Conservation (phyloP, 2,113 vertebrate species). For the Apodemus sylvaticus region DNA sequence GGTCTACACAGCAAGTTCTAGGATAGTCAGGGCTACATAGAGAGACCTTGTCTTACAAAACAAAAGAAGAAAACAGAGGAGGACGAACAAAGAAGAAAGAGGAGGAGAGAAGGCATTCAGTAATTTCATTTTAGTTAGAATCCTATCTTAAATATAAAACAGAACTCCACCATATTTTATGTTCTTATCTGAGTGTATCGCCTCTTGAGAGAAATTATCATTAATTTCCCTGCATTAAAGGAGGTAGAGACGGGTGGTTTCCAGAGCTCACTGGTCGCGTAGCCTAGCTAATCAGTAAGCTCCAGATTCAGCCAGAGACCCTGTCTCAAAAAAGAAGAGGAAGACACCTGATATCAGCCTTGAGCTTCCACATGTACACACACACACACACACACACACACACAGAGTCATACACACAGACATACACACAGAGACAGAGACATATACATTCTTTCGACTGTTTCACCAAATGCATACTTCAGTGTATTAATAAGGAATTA, state of each 20-base stretch:
- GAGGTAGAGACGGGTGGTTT: not conserved
- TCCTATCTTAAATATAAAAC: not conserved
- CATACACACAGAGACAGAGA: too few species aligned
- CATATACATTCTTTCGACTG: too few species aligned
- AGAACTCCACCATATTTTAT: not conserved
- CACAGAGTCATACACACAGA: not conserved
- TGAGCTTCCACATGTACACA: not conserved
- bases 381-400: not conserved
- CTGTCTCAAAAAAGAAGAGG: not conserved
- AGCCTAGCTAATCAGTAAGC: not conserved
- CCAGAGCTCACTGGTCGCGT: not conserved
- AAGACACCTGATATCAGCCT: not conserved
- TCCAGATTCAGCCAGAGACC: not conserved
- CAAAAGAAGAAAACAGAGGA: not conserved
- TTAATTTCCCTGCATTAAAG: not conserved
- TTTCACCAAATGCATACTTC: too few species aligned
- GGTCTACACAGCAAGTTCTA: not conserved
- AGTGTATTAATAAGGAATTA: too few species aligned
- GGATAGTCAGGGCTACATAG: not conserved
- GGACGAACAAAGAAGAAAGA: not conserved
- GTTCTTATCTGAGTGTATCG: not conserved
- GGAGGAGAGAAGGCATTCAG: not conserved
- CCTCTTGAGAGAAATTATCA: conserved; percentile 6
- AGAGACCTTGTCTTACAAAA: not conserved
- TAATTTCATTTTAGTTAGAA: conserved; percentile 51